phyloP scores from a whole-genome alignment of 1,140 invertebrate genomes.

The Samia ricini region DNA sequence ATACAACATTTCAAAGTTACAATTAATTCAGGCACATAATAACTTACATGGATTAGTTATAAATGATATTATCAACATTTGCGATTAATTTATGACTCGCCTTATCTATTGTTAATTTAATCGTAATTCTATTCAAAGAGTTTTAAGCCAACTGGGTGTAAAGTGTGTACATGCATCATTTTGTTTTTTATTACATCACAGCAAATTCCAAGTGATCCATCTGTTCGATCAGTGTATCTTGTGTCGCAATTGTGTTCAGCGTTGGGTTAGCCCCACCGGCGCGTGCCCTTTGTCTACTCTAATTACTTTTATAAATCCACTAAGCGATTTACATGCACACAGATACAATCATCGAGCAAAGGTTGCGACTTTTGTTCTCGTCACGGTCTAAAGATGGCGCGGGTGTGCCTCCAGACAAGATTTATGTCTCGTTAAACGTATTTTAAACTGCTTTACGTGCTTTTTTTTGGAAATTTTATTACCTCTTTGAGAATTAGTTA shows the following conservation, averaged over 20 bases:
- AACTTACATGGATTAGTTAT: no score
- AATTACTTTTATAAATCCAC: constrained; percentile 56
- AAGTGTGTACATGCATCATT: background rate
- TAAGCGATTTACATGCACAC: constrained; percentile 47
- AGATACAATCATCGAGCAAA: constrained; percentile 36
- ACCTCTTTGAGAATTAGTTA: background rate
- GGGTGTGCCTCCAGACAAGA: constrained; percentile 14
- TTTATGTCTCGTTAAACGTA: constrained; percentile 25
- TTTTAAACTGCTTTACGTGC: background rate
- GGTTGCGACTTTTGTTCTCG: constrained; percentile 46
- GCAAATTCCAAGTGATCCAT: background rate
- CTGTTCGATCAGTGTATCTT: background rate
- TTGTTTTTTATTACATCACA: background rate
- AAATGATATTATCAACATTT: no score
- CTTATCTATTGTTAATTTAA: no score
- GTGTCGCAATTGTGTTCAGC: background rate
- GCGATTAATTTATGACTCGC: no score
- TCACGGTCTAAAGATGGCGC: constrained; percentile 28
- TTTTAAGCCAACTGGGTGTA: no score
- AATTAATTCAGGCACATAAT: no score
- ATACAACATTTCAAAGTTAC: no score
- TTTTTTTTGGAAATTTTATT: constrained; percentile 3
- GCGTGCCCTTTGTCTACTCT: constrained; percentile 50
- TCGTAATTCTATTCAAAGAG: no score
- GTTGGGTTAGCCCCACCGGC: constrained; percentile 10